A percentile compares a stretch with the other conserved stretches of the same genome.
phyloP scores from a whole-genome alignment of 2,113 vertebrate species.

The Martes martes region DNA sequence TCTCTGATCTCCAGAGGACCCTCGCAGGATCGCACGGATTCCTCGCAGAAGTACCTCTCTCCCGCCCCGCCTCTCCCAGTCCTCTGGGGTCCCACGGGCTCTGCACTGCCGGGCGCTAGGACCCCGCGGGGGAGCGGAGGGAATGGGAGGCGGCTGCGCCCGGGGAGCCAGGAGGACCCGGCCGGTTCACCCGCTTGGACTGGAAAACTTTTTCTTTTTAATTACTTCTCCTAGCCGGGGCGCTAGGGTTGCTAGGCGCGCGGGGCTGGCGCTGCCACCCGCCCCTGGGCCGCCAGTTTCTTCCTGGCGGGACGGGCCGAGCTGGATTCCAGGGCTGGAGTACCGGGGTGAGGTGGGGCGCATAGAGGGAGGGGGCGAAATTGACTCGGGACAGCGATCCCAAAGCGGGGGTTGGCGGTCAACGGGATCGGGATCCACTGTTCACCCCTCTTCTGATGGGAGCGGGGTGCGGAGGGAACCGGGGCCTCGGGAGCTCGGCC shows the following conservation, averaged over 20 bases:
- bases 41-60: background rate
- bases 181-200: background rate
- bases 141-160: background rate
- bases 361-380: background rate
- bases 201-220: conserved; percentile 53
- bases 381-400: background rate
- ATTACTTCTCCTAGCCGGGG: background rate
- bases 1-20: background rate
- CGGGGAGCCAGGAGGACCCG: background rate
- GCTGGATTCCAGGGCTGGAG: background rate
- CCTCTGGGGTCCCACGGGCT: background rate
- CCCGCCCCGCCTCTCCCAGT: background rate
- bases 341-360: background rate
- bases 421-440: background rate
- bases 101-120: conserved; percentile 40
- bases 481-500: background rate
- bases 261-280: background rate
- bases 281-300: background rate
- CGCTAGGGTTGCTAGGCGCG: background rate
- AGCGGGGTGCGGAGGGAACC: background rate
- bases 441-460: background rate
- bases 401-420: too few species aligned
- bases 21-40: too few species aligned
- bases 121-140: conserved; percentile 48
- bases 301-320: background rate